A percentile compares a stretch with the other conserved stretches of the same genome.
These are phyloP conservation scores for Ellobium chinense DNA, from an alignment of 2,888 invertebrate genomes.

Conservation along the genomic window DNA sequence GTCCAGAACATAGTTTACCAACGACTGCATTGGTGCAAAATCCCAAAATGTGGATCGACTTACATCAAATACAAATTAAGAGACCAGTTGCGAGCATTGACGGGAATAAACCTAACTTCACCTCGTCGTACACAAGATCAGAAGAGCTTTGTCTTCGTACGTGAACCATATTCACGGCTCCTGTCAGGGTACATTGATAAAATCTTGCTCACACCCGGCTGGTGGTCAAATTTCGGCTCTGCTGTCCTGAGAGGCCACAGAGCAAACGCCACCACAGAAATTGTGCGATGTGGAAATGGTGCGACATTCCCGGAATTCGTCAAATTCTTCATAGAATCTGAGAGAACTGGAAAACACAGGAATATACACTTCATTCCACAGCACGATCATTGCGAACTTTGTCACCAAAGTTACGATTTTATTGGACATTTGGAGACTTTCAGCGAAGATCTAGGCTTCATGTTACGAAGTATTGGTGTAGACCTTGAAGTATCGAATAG, in stretches of 20 bases:
- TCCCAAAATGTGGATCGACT: slow-evolving; percentile 16
- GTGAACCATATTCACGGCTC: slow-evolving; percentile 63
- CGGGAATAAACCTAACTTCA: no score
- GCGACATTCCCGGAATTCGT: slow-evolving; percentile 65
- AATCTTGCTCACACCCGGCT: slow-evolving; percentile 58
- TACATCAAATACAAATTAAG: not conserved
- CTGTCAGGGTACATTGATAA: slow-evolving; percentile 69
- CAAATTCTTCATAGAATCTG: slow-evolving; percentile 59
- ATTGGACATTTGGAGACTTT: slow-evolving; percentile 67
- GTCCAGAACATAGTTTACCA: not conserved
- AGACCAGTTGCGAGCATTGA: not conserved
- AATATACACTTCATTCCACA: slow-evolving; percentile 66
- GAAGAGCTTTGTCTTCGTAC: slow-evolving; percentile 56
- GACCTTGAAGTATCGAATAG: not conserved
- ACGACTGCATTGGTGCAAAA: not conserved
- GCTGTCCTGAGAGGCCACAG: slow-evolving; percentile 55
- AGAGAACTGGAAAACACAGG: slow-evolving; percentile 54
- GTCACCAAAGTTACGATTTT: slow-evolving; percentile 61
- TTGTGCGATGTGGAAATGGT: slow-evolving; percentile 60
- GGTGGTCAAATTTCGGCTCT: slow-evolving; percentile 58
- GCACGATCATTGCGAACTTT: slow-evolving; percentile 65
- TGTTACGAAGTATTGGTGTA: slow-evolving; percentile 27
- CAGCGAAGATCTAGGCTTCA: slow-evolving; percentile 54
- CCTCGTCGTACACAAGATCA: not conserved
- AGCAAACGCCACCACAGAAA: slow-evolving; percentile 50